Evolutionary conservation across 2,888 invertebrate species (phyloP), one percentile per base, ranked within the genome.

Genomic region (Augiades crinisus): DNA sequence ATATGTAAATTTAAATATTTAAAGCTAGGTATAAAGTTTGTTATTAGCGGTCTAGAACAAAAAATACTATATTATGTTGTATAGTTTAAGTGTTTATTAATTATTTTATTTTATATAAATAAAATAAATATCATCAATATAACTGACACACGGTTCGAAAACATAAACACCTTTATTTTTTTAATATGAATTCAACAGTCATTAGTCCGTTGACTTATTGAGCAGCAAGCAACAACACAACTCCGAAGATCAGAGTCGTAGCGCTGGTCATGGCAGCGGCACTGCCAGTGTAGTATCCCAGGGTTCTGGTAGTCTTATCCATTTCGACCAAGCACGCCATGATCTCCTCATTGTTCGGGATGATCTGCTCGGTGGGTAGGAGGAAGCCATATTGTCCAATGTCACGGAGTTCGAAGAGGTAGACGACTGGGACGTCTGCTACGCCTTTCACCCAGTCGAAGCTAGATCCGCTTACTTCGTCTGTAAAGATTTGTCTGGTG

Each of bases 371-470:
- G 0, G 92, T 74, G 0, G 95, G 95, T 1, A 96, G 77, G 0
- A 94, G 62, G 72, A 95, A 95, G 0, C 95, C 95, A 67, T 90
- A 91, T 0, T 68, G 64, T 0, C 94, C 94, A 3, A 68, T 89
- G 63, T 96, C 96, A 0, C 94, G 83, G 1, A 95, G 84, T 72
- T 96, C 95, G 49, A 94, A 93, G 1, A 93, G 92, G 71, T 93
- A 95, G 0, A 92, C 85, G 12, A 95, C 83, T 4, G 93, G 93
- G 0, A 92, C 90, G 2, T 91, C 82, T 0, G 91, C 82, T 0
- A 74, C 84, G 0, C 91, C 94, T 65, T 95, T 94, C 0, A 94
- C 94, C 94, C 95, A 96, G 65, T 97, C 96, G 41, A 93, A 75
- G 43, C 93, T 94, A 4, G 81, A 75, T 0, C 90, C 90, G 6